Percentiles rank a stretch among this genome's conserved stretches.
Conservation (phyloP, 2,113 vertebrate species). For the Aegithalos caudatus region DNA sequence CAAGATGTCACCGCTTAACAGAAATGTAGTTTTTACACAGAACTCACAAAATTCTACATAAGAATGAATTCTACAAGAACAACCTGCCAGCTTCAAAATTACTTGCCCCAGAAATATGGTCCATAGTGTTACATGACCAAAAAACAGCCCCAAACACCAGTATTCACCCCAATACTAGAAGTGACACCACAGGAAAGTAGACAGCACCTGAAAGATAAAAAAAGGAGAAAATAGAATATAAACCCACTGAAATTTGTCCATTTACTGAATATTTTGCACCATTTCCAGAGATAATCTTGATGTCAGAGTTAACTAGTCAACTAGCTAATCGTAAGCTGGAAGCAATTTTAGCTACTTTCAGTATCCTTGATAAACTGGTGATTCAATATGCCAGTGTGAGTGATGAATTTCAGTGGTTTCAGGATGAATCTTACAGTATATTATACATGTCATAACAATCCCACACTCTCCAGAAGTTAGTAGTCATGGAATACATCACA, state of each 20-base stretch:
- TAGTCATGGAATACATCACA: slow-evolving; percentile 65
- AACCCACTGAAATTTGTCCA: not conserved
- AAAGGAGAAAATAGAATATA: not conserved
- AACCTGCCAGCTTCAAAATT: not conserved
- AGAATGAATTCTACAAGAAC: not conserved
- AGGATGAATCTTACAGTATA: slow-evolving; percentile 57
- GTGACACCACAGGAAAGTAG: not conserved
- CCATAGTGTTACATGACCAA: not conserved
- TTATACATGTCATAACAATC: slow-evolving; percentile 71
- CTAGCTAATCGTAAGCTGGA: slow-evolving; percentile 19
- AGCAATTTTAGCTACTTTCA: slow-evolving; percentile 43
- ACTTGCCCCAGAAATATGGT: not conserved
- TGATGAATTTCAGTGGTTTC: slow-evolving; percentile 62
- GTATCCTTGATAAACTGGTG: slow-evolving; percentile 10
- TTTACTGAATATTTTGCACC: not conserved
- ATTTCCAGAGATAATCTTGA: not conserved
- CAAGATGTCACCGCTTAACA: not conserved
- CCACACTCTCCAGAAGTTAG: slow-evolving; percentile 68
- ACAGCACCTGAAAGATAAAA: not conserved
- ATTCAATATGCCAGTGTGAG: slow-evolving; percentile 44
- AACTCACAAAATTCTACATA: not conserved
- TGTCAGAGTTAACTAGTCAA: slow-evolving; percentile 23
- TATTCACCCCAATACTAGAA: not conserved
- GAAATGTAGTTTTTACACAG: not conserved
- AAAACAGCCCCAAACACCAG: not conserved